Percentiles rank a stretch among this genome's conserved stretches.
Conservation (phyloP, 2,888 invertebrate species). For the Boloria euphrosyne region DNA sequence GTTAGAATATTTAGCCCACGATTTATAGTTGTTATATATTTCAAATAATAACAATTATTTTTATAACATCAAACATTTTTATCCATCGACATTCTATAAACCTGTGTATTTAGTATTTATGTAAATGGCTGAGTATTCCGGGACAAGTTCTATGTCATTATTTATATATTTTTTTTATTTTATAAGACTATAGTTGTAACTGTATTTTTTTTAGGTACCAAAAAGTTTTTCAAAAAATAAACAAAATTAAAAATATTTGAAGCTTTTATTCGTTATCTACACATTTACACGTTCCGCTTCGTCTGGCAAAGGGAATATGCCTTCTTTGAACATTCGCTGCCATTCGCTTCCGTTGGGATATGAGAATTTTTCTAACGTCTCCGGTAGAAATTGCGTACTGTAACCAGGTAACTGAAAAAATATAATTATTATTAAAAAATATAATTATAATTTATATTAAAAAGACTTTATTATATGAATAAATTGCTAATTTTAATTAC, state of each 20-base stretch:
- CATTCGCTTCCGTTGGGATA: constrained; percentile 92
- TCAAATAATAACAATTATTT: too few relatives aligned
- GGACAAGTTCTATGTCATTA: too few relatives aligned
- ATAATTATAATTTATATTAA: background rate
- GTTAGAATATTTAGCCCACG: too few relatives aligned
- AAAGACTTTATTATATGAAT: background rate
- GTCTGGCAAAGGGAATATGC: constrained; percentile 80
- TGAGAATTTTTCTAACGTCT: constrained; percentile 85
- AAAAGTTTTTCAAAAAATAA: background rate
- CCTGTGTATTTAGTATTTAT: too few relatives aligned
- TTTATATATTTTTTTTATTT: too few relatives aligned
- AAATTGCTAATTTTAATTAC: too few relatives aligned
- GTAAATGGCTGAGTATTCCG: too few relatives aligned
- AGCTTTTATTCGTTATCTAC: constrained; percentile 38
- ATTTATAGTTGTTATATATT: too few relatives aligned
- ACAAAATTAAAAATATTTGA: constrained; percentile 10
- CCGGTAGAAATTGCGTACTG: constrained; percentile 88
- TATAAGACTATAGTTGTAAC: too few relatives aligned
- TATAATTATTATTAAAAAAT: background rate
- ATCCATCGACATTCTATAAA: too few relatives aligned
- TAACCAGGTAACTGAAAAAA: constrained; percentile 87
- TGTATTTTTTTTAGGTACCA: constrained; percentile 10
- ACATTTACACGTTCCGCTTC: constrained; percentile 68
- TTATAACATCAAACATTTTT: too few relatives aligned
- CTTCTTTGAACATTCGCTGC: constrained; percentile 85